Base-by-base conservation (phyloP, 1,140 invertebrate species). In the Drosophila cardini region DNA sequence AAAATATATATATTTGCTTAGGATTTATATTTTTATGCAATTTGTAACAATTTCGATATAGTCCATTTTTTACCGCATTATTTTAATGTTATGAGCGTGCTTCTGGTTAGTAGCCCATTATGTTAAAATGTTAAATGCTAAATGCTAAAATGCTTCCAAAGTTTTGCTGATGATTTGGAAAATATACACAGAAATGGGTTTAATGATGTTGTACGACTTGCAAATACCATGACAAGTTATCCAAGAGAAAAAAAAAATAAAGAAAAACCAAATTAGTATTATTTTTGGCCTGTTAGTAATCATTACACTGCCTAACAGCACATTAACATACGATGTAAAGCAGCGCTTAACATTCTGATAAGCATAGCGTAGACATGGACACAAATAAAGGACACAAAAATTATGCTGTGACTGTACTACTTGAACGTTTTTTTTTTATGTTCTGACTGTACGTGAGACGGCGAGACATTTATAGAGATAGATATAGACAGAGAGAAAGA, bases 101-200 rank as follows among this genome's bases (percentile, higher is more conserved):
- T 84, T 85, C 67, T 46, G 38, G 80, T 82, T 78, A 82, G 40
- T 75, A 42, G 48, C 53, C 55, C 52, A 42, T 56, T 61, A 69
- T 69, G 79, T 86, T 87, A 89, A 10, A 72, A 61, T 84, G 76
- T 62, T 60, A 73, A 72, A 62, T 84, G 76, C 67, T 60, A 73
- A 72, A 62, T 84, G 76, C 67, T 60, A 73, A 72, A 62, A 52
- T 57, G 42, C 50, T 43, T 60, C 46, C 48, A 65, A 56, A 48
- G 52, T 42, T 53, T 69, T 57, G 73, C 55, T 63, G 50, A 32
- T 72, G 79, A 86, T 60, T 86, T 64, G 76, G 79, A 89, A 82
- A 87, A 89, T 87, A 89, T 87, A 89, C 83, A 87, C 68, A 87
- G 53, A 83, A 32, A 87, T 89, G 83, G 38, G 61, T 43, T 82